Evolutionary conservation across 2,113 vertebrate genomes (phyloP).

Genomic region (Pagrus major): DNA sequence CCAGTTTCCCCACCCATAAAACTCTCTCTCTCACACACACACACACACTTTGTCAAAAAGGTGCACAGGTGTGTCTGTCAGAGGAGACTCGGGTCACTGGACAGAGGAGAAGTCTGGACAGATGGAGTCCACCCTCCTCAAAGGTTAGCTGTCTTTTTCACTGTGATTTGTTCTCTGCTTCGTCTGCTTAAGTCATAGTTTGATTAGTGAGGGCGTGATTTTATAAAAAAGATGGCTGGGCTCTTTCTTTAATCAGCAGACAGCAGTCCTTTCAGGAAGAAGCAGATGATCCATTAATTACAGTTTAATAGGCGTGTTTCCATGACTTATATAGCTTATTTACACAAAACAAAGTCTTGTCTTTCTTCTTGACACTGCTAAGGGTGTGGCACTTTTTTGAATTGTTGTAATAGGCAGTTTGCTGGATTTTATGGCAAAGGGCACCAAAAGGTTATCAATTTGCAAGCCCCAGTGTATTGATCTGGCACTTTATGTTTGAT

Average conservation of each 20-base stretch:
- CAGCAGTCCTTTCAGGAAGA: not conserved
- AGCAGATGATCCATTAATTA: not conserved
- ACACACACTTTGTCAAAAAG: conserved; percentile 14
- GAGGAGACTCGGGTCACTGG: conserved; percentile 6
- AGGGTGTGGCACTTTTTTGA: conserved; percentile 26
- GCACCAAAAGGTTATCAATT: not conserved
- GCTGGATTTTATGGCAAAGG: not conserved
- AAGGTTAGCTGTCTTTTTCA: conserved; percentile 59
- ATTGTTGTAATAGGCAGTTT: not conserved
- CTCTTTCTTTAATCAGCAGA: not conserved
- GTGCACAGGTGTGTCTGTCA: conserved; percentile 31
- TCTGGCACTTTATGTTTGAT: not conserved
- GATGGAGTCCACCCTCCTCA: conserved; percentile 59
- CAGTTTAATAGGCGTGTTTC: not conserved
- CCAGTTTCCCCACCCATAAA: conserved; percentile 26
- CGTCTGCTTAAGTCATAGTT: not conserved
- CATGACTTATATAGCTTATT: not conserved
- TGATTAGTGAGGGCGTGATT: not conserved
- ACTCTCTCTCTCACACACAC: not conserved
- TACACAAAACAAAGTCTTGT: not conserved
- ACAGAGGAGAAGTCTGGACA: conserved; percentile 38
- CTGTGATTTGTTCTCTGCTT: not conserved
- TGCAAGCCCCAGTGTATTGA: not conserved
- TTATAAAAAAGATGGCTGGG: rapidly evolving
- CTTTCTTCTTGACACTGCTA: not conserved